Base-by-base conservation (phyloP, 1,140 invertebrate genomes). In the Acarapis woodi region DNA sequence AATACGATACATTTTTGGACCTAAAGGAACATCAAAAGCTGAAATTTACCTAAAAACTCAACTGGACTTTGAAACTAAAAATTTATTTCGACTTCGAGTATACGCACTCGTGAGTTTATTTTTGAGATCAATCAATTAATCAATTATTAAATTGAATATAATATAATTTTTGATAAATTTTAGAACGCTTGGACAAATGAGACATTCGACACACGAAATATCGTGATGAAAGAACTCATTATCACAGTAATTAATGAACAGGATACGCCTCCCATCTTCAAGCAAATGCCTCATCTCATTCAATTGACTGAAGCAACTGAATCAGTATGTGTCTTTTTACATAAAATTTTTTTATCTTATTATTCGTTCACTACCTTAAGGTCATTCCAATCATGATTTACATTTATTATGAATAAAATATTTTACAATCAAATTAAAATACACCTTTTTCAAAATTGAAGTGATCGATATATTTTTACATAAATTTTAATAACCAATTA, bases 231-330 rank as follows among this genome's bases (percentile, higher is more conserved):
- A 40, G 65, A 73, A 49, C 58, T 82, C 3, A 66, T 76, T 3
- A 67, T 82, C 1, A 66, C 76, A 3, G 73, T 82, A 1, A 62
- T 70, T 48, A 77, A 83, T 51, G 68, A 77, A 1, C 76, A 82
- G 50, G 77, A 83, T 47, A 72, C 73, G 35, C 71, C 75, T 2
- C 78, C 78, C 2, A 64, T 78, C 31, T 83, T 80, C 51, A 73
- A 42, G n/a, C 49, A 48, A 26, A 70, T 73, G 10, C 72, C 76
- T 1, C 73, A 74, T 9, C 65, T 77, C 26, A 78, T 76, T 0
- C 66, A 67, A 47, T 51, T 75, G 30, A 63, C 61, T 16, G 53
- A 64, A 1, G 63, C 63, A 28, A 56, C 71, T 28, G 58, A 45
- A 22, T 32, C 49, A 47, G 57, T 59, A 44, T 46, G 35, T 42